phyloP scores from a whole-genome alignment of 2,888 invertebrate genomes.

The Onthophagus sagittarius region DNA sequence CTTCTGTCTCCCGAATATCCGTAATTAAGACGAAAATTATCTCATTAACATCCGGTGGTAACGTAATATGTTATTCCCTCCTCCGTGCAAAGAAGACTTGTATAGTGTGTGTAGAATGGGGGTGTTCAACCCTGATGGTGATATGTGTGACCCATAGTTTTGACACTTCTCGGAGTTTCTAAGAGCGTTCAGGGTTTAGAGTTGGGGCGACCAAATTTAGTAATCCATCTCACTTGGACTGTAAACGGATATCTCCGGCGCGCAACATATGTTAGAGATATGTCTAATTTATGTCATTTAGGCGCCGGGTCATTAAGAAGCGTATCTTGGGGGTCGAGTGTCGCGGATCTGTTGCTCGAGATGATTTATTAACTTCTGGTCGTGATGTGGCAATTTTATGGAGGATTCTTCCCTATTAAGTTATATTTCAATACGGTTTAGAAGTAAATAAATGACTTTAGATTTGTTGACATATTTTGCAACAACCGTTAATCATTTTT shows the following conservation, averaged over 20 bases:
- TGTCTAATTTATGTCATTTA: constrained; percentile 23
- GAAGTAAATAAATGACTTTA: background rate
- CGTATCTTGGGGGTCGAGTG: background rate
- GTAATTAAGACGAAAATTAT: constrained; percentile 27
- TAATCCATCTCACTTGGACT: background rate
- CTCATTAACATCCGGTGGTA: constrained; percentile 10
- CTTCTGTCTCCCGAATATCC: constrained; percentile 25
- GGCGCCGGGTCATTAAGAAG: constrained; percentile 21
- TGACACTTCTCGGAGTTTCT: constrained; percentile 9
- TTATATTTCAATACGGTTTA: background rate
- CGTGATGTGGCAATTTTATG: background rate
- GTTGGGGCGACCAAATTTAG: background rate
- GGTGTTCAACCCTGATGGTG: background rate
- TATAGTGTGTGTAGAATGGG: background rate
- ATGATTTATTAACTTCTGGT: background rate
- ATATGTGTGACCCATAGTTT: constrained; percentile 12
- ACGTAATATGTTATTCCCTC: constrained; percentile 1
- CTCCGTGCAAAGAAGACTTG: background rate
- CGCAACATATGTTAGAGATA: constrained; percentile 21
- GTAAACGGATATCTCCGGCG: constrained; percentile 23
- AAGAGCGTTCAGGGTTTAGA: background rate
- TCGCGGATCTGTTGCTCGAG: background rate
- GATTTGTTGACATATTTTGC: background rate
- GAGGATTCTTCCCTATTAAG: background rate
- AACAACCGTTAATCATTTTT: background rate